phyloP scores from a whole-genome alignment of 1,140 invertebrate species.

The Copidosoma floridanum region DNA sequence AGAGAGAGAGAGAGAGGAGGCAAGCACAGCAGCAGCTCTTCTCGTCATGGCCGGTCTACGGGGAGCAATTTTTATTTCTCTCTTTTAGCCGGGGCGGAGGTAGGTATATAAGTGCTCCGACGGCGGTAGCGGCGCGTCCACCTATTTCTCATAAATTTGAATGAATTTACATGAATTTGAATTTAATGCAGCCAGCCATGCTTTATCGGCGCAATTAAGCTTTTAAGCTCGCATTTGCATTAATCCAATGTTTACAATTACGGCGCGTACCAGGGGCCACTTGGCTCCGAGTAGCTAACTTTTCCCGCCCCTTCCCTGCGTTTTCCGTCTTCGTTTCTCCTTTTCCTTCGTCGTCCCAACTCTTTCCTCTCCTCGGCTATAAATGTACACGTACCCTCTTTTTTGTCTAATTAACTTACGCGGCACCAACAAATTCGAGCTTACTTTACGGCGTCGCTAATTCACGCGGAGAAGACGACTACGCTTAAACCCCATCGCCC shows the following conservation, averaged over 20 bases:
- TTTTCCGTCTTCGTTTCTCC: constrained; percentile 7
- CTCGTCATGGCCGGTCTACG: constrained; percentile 50
- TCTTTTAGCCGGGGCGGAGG: constrained; percentile 47
- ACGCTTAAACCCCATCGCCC: no score
- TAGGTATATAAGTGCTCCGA: constrained; percentile 53
- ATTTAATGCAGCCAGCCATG: constrained; percentile 56
- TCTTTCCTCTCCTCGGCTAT: constrained; percentile 15
- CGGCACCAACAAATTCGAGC: constrained; percentile 15
- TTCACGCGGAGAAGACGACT: background rate
- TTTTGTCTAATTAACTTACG: constrained; percentile 17
- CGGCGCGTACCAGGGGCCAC: constrained; percentile 30
- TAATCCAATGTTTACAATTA: constrained; percentile 61
- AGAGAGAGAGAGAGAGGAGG: background rate
- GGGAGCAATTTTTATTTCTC: constrained; percentile 58
- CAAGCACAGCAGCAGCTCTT: constrained; percentile 40
- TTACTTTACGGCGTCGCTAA: constrained; percentile 1
- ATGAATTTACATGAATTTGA: constrained; percentile 61
- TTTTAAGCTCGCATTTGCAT: constrained; percentile 60
- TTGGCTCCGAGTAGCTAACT: constrained; percentile 31
- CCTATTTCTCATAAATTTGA: constrained; percentile 60
- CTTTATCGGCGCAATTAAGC: constrained; percentile 60
- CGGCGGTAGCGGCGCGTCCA: no score
- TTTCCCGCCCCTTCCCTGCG: constrained; percentile 26
- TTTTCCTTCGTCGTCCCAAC: constrained; percentile 30
- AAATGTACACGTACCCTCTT: constrained; percentile 6